phyloP scores from a whole-genome alignment of 2,888 invertebrate genomes.

The Drosophila incognita region DNA sequence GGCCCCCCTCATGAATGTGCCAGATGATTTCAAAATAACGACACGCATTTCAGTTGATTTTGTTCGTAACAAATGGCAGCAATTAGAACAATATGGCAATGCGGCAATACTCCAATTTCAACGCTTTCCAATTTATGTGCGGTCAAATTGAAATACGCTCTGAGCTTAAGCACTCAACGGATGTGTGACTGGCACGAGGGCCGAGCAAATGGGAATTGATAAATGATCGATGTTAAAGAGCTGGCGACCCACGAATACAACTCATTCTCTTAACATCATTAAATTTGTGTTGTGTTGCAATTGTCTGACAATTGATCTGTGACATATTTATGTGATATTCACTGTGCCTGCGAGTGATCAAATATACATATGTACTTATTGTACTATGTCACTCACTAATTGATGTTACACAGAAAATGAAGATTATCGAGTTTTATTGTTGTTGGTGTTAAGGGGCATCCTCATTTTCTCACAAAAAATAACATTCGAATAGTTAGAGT shows the following conservation, averaged over 20 bases:
- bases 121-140: conserved; percentile 64
- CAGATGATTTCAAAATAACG: conserved; percentile 78
- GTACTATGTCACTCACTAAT: not conserved
- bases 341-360: conserved; percentile 13
- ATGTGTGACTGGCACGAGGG: conserved; percentile 48
- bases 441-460: not conserved
- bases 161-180: conserved; percentile 39
- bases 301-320: conserved; percentile 59
- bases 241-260: conserved; percentile 25
- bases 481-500: not conserved
- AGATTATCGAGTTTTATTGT: not conserved
- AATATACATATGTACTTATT: conserved; percentile 4
- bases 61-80: conserved; percentile 68
- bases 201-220: conserved; percentile 56
- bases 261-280: conserved; percentile 15
- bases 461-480: not conserved
- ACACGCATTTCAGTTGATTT: conserved; percentile 72
- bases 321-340: conserved; percentile 49
- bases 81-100: conserved; percentile 78
- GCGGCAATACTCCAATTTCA: conserved; percentile 67
- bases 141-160: conserved; percentile 52
- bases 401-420: not conserved
- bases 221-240: conserved; percentile 70
- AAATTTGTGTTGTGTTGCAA: conserved; percentile 39
- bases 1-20: conserved; percentile 43